phyloP scores from a whole-genome alignment of 2,888 invertebrate species.

The Drosophila anceps region DNA sequence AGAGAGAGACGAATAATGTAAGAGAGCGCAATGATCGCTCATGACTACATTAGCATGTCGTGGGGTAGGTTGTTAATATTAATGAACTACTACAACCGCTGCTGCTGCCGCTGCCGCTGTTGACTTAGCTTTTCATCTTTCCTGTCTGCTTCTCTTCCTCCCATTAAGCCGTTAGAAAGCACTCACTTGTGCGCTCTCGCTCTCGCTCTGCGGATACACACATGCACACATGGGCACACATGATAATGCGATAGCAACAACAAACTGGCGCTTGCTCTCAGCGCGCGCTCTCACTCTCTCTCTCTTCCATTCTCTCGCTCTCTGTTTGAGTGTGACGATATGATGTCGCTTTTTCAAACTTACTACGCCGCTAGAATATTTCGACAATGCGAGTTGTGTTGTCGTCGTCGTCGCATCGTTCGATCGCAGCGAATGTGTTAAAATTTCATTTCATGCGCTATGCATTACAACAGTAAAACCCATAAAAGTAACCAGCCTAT shows the following conservation, averaged over 20 bases:
- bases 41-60: conserved; percentile 42
- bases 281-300: background rate
- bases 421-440: conserved; percentile 28
- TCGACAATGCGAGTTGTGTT: conserved; percentile 71
- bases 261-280: conserved; percentile 11
- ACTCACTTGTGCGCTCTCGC: conserved; percentile 6
- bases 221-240: conserved; percentile 1
- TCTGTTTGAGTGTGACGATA: conserved; percentile 11
- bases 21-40: conserved; percentile 19
- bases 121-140: conserved; percentile 18
- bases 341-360: conserved; percentile 29
- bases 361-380: conserved; percentile 80
- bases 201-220: background rate
- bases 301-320: background rate
- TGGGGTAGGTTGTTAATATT: conserved; percentile 76
- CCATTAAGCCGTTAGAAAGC: conserved; percentile 26
- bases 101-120: background rate
- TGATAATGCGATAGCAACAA: conserved; percentile 22
- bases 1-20: conserved; percentile 33
- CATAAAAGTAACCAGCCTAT: conserved; percentile 6
- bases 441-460: conserved; percentile 12
- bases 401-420: conserved; percentile 62
- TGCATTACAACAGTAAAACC: conserved; percentile 36
- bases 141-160: conserved; percentile 12
- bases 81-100: conserved; percentile 40